Evolutionary conservation across 2,888 invertebrate species (phyloP).

Genomic region (Drosophila percnosoma): DNA sequence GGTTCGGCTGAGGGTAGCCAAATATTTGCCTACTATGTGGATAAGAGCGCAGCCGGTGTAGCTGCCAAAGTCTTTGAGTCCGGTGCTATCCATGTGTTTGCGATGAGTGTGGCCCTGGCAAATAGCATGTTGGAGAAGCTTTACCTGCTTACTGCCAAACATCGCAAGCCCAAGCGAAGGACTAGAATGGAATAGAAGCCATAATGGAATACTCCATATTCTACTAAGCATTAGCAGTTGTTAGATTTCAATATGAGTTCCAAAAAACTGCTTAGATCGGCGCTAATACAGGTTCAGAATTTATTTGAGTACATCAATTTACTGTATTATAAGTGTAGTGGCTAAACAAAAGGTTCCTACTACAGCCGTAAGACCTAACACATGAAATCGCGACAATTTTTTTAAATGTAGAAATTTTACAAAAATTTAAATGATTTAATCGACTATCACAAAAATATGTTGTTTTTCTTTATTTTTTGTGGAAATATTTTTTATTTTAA

Average conservation of each 20-base stretch:
- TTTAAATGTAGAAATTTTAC: too few species aligned
- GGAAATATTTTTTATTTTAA: not conserved
- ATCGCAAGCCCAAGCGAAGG: constrained; percentile 27
- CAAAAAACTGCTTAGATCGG: not conserved
- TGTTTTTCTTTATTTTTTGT: not conserved
- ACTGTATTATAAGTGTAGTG: not conserved
- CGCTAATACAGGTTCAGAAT: not conserved
- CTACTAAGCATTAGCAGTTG: not conserved
- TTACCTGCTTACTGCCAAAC: constrained; percentile 31
- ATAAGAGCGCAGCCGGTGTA: constrained; percentile 36
- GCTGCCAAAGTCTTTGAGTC: constrained; percentile 43
- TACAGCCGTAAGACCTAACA: not conserved
- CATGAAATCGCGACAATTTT: not conserved
- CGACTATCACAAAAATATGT: not conserved
- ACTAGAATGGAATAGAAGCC: not conserved
- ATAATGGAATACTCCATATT: not conserved
- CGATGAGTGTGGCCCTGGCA: constrained; percentile 29
- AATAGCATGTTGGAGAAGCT: constrained; percentile 41
- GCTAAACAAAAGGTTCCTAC: not conserved
- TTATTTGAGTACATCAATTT: not conserved
- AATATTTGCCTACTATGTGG: constrained; percentile 42
- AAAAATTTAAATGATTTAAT: too few species aligned
- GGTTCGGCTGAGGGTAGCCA: not conserved
- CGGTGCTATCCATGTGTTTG: constrained; percentile 44
- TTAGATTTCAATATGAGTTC: not conserved